Conservation (phyloP, 2,113 vertebrate species). For the Heterotilapia buettikoferi region DNA sequence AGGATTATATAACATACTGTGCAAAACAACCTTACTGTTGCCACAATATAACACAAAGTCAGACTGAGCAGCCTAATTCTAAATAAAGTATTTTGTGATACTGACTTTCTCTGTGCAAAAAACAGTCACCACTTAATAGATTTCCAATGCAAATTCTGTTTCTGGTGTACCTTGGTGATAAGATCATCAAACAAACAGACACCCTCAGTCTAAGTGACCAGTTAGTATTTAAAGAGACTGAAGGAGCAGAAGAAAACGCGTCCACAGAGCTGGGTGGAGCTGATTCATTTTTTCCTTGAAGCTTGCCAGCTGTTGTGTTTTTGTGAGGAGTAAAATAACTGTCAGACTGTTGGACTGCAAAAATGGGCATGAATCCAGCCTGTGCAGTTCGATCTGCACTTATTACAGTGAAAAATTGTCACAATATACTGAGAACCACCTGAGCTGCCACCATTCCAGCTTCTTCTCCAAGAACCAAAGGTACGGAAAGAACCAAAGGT, state of each 20-base stretch:
- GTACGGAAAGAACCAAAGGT: not conserved
- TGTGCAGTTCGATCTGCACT: not conserved
- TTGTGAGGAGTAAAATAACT: not conserved
- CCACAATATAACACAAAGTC: not conserved
- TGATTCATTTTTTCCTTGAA: not conserved
- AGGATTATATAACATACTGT: not conserved
- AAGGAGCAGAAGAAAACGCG: not conserved
- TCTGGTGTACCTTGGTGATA: not conserved
- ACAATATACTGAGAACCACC: not conserved
- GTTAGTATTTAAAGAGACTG: not conserved
- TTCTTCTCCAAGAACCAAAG: not conserved
- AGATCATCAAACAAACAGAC: not conserved
- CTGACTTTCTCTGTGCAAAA: not conserved
- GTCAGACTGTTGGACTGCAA: not conserved
- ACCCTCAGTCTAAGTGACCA: not conserved
- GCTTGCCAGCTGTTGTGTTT: not conserved
- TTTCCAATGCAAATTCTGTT: not conserved
- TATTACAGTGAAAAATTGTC: accelerated
- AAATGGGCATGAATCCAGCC: not conserved
- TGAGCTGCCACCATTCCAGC: not conserved
- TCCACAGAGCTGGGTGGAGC: not conserved
- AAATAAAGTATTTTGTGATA: not conserved
- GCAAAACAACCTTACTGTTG: not conserved
- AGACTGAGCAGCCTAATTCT: not conserved
- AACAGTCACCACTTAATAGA: not conserved